Evolutionary conservation across 2,888 invertebrate genomes (phyloP).

Genomic region (Tenodera sinensis): DNA sequence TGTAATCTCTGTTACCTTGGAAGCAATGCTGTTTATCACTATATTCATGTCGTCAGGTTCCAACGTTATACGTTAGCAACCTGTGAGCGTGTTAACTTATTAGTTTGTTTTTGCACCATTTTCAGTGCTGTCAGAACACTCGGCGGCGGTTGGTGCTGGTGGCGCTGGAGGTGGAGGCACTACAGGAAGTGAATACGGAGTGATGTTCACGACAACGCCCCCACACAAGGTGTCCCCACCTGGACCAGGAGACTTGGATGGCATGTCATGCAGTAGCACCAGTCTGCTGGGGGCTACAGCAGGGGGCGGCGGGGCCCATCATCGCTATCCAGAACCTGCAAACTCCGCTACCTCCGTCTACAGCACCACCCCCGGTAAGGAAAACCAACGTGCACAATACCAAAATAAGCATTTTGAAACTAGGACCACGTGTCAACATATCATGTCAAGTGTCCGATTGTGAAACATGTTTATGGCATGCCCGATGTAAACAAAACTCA

Average conservation of each 20-base stretch:
- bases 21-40: no score
- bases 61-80: no score
- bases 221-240: conserved; percentile 24
- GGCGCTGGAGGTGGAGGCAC: neutral
- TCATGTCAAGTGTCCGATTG: no score
- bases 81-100: no score
- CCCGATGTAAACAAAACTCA: no score
- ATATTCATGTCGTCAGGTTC: no score
- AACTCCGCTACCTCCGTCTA: conserved; percentile 8
- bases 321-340: neutral
- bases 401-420: no score
- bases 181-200: conserved; percentile 24
- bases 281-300: neutral
- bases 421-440: no score
- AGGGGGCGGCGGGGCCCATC: neutral
- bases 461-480: no score
- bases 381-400: no score
- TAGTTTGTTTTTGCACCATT: neutral
- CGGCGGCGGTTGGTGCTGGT: neutral
- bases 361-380: neutral
- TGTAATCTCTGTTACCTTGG: no score
- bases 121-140: conserved; percentile 30
- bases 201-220: conserved; percentile 28
- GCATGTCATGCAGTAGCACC: conserved; percentile 19
- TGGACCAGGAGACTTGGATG: conserved; percentile 21